Base-by-base conservation (phyloP, 2,797 vertebrate species). In the Cossypha dichroa region DNA sequence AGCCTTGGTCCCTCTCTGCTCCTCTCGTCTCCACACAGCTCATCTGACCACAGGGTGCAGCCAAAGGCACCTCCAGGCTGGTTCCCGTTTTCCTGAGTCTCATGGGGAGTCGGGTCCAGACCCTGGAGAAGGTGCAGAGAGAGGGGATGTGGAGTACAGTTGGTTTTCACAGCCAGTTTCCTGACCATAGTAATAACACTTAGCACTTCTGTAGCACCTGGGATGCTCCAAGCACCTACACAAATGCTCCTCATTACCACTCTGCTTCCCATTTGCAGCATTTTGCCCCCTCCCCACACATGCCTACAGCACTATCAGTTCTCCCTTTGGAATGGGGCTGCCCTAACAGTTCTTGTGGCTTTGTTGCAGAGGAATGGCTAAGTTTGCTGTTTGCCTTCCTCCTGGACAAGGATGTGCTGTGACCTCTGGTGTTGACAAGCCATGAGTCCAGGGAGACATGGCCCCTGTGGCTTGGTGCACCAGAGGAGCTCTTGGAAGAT, bases 121-220 rank as follows among this genome's bases (percentile, higher is more conserved):
- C 73, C 22, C 49, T 38, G 49, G 28, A 87, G 74, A 88, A 88
- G 46, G 17, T 5, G 2, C 11, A 74, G 80, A 51, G 63, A 1
- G 1, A 67, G 19, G 15, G 33, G 49, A 83, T 95, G 55, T 90
- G 58, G 74, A 93, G 68, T 68, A 43, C 5, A 2, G 38, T 60
- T 36, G 31, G 48, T 64, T 90, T 95, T 97, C 86, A 83, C 90
- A 89, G 93, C 63, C 76, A 0, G 49, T 94, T 97, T 96, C 79
- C 95, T 93, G 84, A 51, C 73, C 73, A 33, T 36, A 46, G 36
- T 84, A 96, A 95, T 96, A 91, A 94, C 94, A 94, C 72, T 95
- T 96, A 95, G 77, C 91, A 86, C 89, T 95, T 96, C 91, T 72
- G 46, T 91, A 93, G 52, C 91, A 85, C 96, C 92, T 94, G 92